Conservation (phyloP, 2,113 vertebrate genomes). For the Carassius gibelio region DNA sequence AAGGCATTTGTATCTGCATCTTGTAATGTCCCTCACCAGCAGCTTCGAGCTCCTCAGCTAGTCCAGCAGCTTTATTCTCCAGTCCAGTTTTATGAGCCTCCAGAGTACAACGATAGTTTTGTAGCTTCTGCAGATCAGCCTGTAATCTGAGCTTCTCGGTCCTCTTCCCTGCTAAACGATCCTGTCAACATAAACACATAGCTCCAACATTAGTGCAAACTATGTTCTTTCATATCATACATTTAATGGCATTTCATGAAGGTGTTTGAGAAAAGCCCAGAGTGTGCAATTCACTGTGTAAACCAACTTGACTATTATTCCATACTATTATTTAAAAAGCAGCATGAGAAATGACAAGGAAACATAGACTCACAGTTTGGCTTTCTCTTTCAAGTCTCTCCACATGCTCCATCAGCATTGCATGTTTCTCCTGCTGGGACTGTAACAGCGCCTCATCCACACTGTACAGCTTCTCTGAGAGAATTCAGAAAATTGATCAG, state of each 20-base stretch:
- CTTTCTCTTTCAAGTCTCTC: constrained; percentile 86
- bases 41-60: constrained; percentile 80
- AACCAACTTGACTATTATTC: too few species aligned
- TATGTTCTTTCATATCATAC: too few species aligned
- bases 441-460: constrained; percentile 82
- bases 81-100: constrained; percentile 80
- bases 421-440: constrained; percentile 79
- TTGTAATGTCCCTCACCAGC: constrained; percentile 74
- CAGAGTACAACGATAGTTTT: constrained; percentile 81
- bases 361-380: constrained; percentile 79
- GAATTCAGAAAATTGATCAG: background rate
- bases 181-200: constrained; percentile 72
- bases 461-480: constrained; percentile 86
- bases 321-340: too few species aligned
- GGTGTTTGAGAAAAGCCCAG: too few species aligned
- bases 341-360: background rate
- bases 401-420: constrained; percentile 81
- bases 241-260: too few species aligned
- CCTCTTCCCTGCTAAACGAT: constrained; percentile 83
- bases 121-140: constrained; percentile 87
- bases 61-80: constrained; percentile 77
- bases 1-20: background rate
- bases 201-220: background rate
- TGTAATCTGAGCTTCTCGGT: constrained; percentile 83
- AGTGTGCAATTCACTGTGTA: too few species aligned